Percentiles rank a stretch among this genome's conserved stretches.
Conservation (phyloP, 2,888 invertebrate species). For the Philereme transversata region DNA sequence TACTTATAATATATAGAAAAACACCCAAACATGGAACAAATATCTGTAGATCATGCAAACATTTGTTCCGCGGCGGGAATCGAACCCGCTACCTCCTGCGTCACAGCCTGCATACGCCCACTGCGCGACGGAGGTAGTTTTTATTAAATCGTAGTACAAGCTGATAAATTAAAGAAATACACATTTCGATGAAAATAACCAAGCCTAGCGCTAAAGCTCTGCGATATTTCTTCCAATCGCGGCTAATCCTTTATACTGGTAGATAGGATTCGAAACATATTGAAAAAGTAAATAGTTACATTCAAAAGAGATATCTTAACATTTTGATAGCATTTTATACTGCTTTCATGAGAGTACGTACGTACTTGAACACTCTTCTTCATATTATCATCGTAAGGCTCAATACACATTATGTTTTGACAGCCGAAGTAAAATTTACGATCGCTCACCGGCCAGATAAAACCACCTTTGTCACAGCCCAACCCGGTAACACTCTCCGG, state of each 20-base stretch:
- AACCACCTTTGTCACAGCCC: constrained; percentile 77
- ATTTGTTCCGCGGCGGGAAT: too few species aligned
- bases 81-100: too few species aligned
- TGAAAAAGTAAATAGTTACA: constrained; percentile 2
- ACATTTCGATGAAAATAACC: too few species aligned
- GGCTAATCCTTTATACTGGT: constrained; percentile 12
- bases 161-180: too few species aligned
- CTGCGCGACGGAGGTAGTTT: too few species aligned
- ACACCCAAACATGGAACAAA: too few species aligned
- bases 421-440: constrained; percentile 80
- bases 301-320: constrained; percentile 12
- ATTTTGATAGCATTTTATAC: constrained; percentile 32
- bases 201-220: constrained; percentile 6
- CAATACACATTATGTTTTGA: constrained; percentile 66
- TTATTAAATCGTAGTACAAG: too few species aligned
- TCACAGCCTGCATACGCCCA: too few species aligned
- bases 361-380: constrained; percentile 40
- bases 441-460: constrained; percentile 74
- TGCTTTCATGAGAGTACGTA: constrained; percentile 29
- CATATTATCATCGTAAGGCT: constrained; percentile 43
- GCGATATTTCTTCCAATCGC: constrained; percentile 6
- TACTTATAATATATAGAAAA: too few species aligned
- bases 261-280: constrained; percentile 1
- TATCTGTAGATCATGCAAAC: too few species aligned
- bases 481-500: constrained; percentile 70